Evolutionary conservation across 1,140 invertebrate genomes (phyloP).

Genomic region (Leucophenga varia): DNA sequence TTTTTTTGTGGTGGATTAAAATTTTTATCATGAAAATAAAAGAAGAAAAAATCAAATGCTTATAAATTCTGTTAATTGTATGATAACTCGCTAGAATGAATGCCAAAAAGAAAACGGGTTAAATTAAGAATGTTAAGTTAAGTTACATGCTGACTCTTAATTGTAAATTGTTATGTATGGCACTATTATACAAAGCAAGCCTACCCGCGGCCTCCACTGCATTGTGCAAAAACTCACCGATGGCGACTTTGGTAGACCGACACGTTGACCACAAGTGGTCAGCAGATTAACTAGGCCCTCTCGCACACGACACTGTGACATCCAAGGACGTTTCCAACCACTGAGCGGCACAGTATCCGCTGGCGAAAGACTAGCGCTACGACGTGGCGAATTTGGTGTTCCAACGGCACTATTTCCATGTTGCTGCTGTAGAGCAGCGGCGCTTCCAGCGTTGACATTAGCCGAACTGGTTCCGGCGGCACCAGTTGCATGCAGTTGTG

Average conservation of each 20-base stretch:
- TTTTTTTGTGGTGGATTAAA: constrained; percentile 35
- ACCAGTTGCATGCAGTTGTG: too few species aligned
- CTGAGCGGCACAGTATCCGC: constrained; percentile 73
- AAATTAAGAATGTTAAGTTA: too few species aligned
- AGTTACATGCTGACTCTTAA: too few species aligned
- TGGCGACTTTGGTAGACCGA: constrained; percentile 94
- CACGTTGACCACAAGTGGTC: constrained; percentile 94
- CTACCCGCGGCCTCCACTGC: not conserved
- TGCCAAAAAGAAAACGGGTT: too few species aligned
- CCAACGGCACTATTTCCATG: constrained; percentile 37
- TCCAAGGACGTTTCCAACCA: constrained; percentile 90
- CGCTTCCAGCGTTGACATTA: constrained; percentile 24
- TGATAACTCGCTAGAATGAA: too few species aligned
- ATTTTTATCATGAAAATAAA: constrained; percentile 45
- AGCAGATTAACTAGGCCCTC: constrained; percentile 94
- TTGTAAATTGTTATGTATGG: too few species aligned
- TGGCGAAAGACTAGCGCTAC: constrained; percentile 77
- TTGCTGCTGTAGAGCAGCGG: constrained; percentile 29
- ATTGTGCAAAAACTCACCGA: constrained; percentile 83
- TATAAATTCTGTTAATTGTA: too few species aligned
- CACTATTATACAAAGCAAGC: too few species aligned
- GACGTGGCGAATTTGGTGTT: constrained; percentile 64
- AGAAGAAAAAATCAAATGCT: constrained; percentile 31
- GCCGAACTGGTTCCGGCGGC: too few species aligned
- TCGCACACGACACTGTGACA: constrained; percentile 87